Evolutionary conservation across 2,113 vertebrate genomes (phyloP).

Genomic region (Prionailurus viverrinus): DNA sequence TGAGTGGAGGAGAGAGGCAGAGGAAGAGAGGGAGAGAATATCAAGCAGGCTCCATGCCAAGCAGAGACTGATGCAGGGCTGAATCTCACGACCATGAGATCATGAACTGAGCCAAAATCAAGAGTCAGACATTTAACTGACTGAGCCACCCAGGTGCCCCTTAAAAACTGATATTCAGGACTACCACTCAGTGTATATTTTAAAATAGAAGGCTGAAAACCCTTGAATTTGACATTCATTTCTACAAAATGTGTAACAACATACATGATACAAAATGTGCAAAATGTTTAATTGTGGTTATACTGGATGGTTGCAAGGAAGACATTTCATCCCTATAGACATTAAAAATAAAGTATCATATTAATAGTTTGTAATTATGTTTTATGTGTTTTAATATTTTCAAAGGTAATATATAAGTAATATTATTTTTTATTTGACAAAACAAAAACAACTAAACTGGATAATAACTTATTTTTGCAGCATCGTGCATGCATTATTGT

Average conservation of each 20-base stretch:
- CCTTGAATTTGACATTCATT: background rate
- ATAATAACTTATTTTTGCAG: background rate
- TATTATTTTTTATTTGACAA: background rate
- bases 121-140: no score
- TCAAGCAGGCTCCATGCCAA: no score
- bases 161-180: background rate
- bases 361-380: background rate
- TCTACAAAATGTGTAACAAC: background rate
- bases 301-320: background rate
- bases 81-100: no score
- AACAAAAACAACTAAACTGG: background rate
- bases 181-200: background rate
- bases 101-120: no score
- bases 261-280: background rate
- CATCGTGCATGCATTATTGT: background rate
- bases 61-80: no score
- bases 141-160: no score
- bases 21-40: no score
- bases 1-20: no score
- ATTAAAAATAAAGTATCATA: background rate
- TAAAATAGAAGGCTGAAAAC: constrained; percentile 8
- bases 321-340: background rate
- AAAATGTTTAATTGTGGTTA: background rate
- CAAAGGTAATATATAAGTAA: background rate
- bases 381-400: background rate